Evolutionary conservation across 2,888 invertebrate genomes (phyloP), one percentile per base, ranked within the genome.

Genomic region (Odontocolon sp.): DNA sequence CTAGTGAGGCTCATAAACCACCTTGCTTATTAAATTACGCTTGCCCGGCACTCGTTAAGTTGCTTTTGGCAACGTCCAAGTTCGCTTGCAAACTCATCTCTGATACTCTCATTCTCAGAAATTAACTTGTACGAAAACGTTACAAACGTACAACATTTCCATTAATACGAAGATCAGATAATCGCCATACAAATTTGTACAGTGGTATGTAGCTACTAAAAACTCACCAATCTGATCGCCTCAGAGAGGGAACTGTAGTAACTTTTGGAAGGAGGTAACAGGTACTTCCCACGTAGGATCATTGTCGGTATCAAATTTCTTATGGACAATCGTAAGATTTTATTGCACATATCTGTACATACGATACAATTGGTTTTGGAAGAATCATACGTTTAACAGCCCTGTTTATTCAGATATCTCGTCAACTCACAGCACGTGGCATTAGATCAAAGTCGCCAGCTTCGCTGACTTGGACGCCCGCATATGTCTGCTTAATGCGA

Each of bases 1-100:
- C 45, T 33, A 33, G 56, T 26, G 67, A 79, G 78, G 70, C 81
- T 82, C 82, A 73, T 85, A 82, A 83, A 85, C 81, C 74, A 83
- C 81, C 76, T 72, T 80, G 81, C 84, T 87, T 83, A 86, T 86
- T 86, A 84, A 85, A 86, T 84, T 82, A 80, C 77, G 64, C 67
- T 57, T 69, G 69, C 72, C 67, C 63, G 45, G 76, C 33, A 63
- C 82, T 83, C 77, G 64, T 82, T 77, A 67, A 61, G 45, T 40
- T 57, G 38, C 64, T 69, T 78, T 85, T 82, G 83, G 82, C 82
- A 81, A 77, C 67, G 50, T 77, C 50, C 31, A n/a, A 33, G 21
- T 23, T 56, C 8, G 31, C 45, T 36, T 33, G 57, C 26, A 21
- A 63, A 68, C 71, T 73, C 68, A 69, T 72, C 70, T 63, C 63